Percentiles rank a stretch among this genome's conserved stretches.
Conservation (phyloP, 30 jellyfish, hydroid and myxozoan genomes). For the Nemopilema nomurai region DNA sequence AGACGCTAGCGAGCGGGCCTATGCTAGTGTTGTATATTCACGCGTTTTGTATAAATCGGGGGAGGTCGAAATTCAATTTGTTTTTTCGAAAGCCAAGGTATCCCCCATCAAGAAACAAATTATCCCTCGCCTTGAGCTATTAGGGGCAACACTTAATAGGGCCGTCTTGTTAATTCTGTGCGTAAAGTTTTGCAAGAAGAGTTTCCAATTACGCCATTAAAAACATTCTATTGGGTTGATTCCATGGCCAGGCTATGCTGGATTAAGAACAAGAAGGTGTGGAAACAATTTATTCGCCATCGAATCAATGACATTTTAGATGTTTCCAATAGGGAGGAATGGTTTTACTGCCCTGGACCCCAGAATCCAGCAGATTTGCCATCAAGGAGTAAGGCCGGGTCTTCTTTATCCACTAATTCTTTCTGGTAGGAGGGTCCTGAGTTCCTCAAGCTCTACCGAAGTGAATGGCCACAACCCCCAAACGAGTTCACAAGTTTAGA, state of each 20-base stretch:
- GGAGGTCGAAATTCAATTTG: constrained; percentile 11
- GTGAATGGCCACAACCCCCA: constrained; percentile 21
- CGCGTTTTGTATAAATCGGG: constrained; percentile 8
- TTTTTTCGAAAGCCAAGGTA: constrained; percentile 32
- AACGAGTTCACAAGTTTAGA: constrained; percentile 17
- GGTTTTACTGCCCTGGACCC: constrained; percentile 46
- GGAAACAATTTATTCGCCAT: constrained; percentile 26
- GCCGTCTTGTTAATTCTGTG: too few species aligned
- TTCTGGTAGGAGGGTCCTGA: constrained; percentile 76
- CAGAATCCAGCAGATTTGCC: constrained; percentile 65
- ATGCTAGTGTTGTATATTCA: constrained; percentile 40
- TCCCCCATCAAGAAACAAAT: constrained; percentile 26
- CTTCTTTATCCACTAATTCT: neutral
- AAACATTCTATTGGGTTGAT: constrained; percentile 40
- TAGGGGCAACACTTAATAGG: constrained; percentile 36
- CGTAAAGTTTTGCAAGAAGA: too few species aligned
- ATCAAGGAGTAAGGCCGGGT: constrained; percentile 30
- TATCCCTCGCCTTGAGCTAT: constrained; percentile 31
- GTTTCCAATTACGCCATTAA: too few species aligned
- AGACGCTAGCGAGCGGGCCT: constrained; percentile 45
- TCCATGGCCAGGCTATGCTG: constrained; percentile 46
- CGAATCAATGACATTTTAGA: constrained; percentile 11
- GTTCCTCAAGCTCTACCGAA: constrained; percentile 23
- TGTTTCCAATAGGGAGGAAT: constrained; percentile 5
- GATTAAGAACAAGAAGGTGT: constrained; percentile 29